A percentile compares a stretch with the other conserved stretches of the same genome.
Evolutionary conservation across 2,888 invertebrate genomes (phyloP).

Genomic region (Tetranychus truncatus): DNA sequence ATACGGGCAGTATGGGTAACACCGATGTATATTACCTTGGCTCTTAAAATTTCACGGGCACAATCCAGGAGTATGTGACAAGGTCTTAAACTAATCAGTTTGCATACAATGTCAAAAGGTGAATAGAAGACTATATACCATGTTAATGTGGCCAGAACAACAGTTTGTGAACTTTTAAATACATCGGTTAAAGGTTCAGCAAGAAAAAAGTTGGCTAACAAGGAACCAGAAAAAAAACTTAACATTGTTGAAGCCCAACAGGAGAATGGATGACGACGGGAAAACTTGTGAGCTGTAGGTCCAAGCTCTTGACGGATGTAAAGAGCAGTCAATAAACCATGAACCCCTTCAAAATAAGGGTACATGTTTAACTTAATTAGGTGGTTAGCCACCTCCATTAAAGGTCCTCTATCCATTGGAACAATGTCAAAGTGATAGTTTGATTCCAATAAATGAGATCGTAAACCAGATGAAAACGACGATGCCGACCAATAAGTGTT

Average conservation of each 20-base stretch:
- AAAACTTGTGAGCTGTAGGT: background rate
- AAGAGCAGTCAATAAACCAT: background rate
- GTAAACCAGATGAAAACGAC: background rate
- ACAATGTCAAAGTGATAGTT: background rate
- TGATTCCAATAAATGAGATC: background rate
- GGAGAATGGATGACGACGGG: background rate
- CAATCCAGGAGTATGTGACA: background rate
- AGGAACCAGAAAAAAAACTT: background rate
- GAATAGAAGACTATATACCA: conserved; percentile 7
- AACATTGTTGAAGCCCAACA: conserved; percentile 3
- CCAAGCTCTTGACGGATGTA: background rate
- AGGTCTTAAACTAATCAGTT: background rate
- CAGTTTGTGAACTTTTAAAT: background rate
- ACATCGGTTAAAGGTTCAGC: background rate
- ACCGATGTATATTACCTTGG: background rate
- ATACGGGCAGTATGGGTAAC: background rate
- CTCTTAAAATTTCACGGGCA: background rate
- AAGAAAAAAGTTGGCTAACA: conserved; percentile 3
- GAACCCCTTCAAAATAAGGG: background rate
- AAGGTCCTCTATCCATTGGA: background rate
- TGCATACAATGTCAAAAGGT: conserved; percentile 1
- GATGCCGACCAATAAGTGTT: background rate
- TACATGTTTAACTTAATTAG: background rate
- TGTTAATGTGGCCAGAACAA: background rate
- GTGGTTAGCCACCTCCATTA: background rate